These are phyloP conservation scores for Taeniopygia guttata DNA, from an alignment of 2,797 vertebrate genomes.

Conservation along the genomic window DNA sequence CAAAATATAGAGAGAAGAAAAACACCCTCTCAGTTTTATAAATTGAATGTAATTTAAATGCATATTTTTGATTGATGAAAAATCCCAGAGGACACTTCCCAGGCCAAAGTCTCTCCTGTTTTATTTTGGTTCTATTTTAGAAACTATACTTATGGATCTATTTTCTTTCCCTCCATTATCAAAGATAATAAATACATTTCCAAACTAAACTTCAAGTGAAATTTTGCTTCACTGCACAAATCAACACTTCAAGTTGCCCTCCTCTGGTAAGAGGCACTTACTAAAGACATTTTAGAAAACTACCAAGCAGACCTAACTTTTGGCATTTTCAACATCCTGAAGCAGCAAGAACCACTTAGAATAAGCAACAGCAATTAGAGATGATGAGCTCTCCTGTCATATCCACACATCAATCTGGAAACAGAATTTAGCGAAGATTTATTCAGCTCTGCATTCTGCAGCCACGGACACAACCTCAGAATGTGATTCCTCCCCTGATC, in stretches of 20 bases:
- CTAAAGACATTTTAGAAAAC: not conserved
- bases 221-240: not conserved
- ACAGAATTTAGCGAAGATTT: not conserved
- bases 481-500: not conserved
- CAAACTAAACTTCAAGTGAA: not conserved
- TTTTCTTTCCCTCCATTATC: not conserved
- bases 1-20: not conserved
- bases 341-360: not conserved
- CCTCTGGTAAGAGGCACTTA: not conserved
- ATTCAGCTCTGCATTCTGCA: not conserved
- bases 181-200: not conserved
- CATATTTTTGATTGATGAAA: not conserved
- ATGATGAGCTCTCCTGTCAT: not conserved
- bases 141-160: not conserved
- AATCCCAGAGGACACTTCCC: not conserved
- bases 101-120: not conserved
- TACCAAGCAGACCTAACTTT: not conserved
- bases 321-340: not conserved
- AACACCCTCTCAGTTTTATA: not conserved
- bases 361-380: not conserved
- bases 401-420: not conserved
- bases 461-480: not conserved
- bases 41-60: not conserved
- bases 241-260: not conserved
- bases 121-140: not conserved